Evolutionary conservation across 2,797 vertebrate species (phyloP).

Genomic region (Telmatherina bonti): DNA sequence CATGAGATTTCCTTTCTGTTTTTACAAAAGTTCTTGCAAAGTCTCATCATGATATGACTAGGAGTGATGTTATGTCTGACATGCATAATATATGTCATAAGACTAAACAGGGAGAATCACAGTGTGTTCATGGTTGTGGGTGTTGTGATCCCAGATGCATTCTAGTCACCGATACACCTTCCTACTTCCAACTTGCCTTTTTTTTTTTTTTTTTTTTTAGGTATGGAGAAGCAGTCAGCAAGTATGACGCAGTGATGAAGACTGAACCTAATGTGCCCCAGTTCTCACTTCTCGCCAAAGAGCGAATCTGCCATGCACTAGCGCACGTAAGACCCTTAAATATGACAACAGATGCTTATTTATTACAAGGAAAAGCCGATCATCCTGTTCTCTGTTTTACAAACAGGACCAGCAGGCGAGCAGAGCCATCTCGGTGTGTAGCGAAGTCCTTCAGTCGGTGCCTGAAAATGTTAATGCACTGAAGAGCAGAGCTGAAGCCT

Average conservation of each 20-base stretch:
- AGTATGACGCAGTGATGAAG: slow-evolving; percentile 92
- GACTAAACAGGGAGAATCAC: slow-evolving; percentile 7
- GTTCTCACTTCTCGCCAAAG: slow-evolving; percentile 89
- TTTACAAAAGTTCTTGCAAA: slow-evolving; percentile 37
- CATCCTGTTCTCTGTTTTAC: neutral
- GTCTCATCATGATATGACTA: slow-evolving; percentile 37
- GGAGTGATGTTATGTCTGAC: slow-evolving; percentile 35
- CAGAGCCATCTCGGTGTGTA: slow-evolving; percentile 89
- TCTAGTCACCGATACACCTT: slow-evolving; percentile 18
- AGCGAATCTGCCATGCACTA: slow-evolving; percentile 94
- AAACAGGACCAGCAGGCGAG: slow-evolving; percentile 86
- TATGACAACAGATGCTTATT: neutral
- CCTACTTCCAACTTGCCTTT: neutral
- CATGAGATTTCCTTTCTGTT: slow-evolving; percentile 33
- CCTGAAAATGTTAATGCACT: slow-evolving; percentile 89
- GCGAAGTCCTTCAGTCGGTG: slow-evolving; percentile 87
- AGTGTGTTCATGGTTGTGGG: slow-evolving; percentile 25
- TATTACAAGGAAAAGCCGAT: neutral
- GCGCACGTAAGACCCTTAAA: slow-evolving; percentile 83
- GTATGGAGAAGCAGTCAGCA: slow-evolving; percentile 91
- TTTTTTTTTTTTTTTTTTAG: slow-evolving; percentile 67
- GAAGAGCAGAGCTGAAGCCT: slow-evolving; percentile 94
- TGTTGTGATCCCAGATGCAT: slow-evolving; percentile 25
- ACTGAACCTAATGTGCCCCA: slow-evolving; percentile 88
- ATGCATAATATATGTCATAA: slow-evolving; percentile 16